Evolutionary conservation across 30 jellyfish, hydroid and myxozoan genomes (phyloP), one percentile per base, ranked within the genome.

Genomic region (Calvadosia cruxmelitensis): DNA sequence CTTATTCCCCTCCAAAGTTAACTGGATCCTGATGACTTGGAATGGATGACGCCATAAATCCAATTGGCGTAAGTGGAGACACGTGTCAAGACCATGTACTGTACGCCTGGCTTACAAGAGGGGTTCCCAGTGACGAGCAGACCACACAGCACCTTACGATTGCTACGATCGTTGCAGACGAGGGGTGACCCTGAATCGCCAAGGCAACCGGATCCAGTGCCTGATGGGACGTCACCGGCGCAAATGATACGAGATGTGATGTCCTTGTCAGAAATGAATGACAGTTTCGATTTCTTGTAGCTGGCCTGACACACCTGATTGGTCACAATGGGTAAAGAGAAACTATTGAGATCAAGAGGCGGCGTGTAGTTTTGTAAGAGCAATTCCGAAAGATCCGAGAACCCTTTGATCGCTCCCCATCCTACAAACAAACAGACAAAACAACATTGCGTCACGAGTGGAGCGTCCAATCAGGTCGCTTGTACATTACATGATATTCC

Each of bases 101-200:
- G 57, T 5, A 5, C 57, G 20, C 57, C 57, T 5, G 57, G 57
- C 20, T 42, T 42, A 20, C 57, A 42, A 5, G 10, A 10, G 20
- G 10, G 15, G 20, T 42, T 42, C 20, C 57, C 57, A 10, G 57
- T 42, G 57, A 42, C 57, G 57, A 42, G 57, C 10, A 42, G 57
- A 5, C 57, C 57, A 42, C 57, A 42, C 10, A 42, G 57, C 10
- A 42, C 57, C 57, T 42, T 42, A 5, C 20, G 10, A 20, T 20
- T 20, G 57, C 20, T 42, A 42, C 20, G 20, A 20, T 42, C 57
- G 10, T 42, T 42, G 20, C 57, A 42, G 57, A 42, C 57, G 20
- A 42, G 57, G 57, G 57, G 57, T 5, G 57, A 42, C 20, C 57
- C 57, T 42, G 57, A 42, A 42, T 42, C 57, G 10, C 57, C 57